Conservation (phyloP, 2,797 vertebrate species). For the Eutrigla gurnardus region DNA sequence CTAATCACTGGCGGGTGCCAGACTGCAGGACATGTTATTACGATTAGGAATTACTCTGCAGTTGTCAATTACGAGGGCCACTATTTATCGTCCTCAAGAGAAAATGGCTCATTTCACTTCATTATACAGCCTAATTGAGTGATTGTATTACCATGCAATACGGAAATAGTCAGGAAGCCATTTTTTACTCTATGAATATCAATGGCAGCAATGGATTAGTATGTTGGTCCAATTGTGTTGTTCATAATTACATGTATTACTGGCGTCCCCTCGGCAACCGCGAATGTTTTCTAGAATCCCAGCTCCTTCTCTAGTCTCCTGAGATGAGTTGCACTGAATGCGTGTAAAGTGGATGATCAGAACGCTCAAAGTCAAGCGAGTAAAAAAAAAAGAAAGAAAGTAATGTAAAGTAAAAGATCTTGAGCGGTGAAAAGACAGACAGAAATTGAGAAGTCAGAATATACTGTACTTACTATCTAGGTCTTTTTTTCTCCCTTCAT, state of each 20-base stretch:
- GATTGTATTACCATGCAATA: conserved; percentile 74
- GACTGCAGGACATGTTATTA: conserved; percentile 69
- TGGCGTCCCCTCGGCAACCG: conserved; percentile 32
- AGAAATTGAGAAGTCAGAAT: conserved; percentile 10
- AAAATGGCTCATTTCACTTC: conserved; percentile 82
- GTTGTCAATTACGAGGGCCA: conserved; percentile 76
- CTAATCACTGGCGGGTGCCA: conserved; percentile 53
- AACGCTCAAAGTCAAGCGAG: not conserved
- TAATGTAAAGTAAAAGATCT: not conserved
- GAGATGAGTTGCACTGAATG: conserved; percentile 32
- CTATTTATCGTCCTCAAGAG: conserved; percentile 79
- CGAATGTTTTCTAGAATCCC: conserved; percentile 20
- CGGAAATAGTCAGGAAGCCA: conserved; percentile 74
- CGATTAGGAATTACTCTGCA: conserved; percentile 72
- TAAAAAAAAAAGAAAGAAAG: not conserved
- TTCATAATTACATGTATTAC: conserved; percentile 61
- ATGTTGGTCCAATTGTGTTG: conserved; percentile 58
- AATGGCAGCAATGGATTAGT: conserved; percentile 65
- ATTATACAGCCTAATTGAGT: conserved; percentile 80
- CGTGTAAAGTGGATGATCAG: conserved; percentile 37
- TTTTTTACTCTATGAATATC: conserved; percentile 73
- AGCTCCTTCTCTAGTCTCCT: conserved; percentile 7
- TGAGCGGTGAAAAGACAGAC: conserved; percentile 24
- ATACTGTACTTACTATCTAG: conserved; percentile 9
- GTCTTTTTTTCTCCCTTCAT: conserved; percentile 44